Evolutionary conservation across 1,140 invertebrate genomes (phyloP).

Genomic region (Thalassaphorura encarpata): DNA sequence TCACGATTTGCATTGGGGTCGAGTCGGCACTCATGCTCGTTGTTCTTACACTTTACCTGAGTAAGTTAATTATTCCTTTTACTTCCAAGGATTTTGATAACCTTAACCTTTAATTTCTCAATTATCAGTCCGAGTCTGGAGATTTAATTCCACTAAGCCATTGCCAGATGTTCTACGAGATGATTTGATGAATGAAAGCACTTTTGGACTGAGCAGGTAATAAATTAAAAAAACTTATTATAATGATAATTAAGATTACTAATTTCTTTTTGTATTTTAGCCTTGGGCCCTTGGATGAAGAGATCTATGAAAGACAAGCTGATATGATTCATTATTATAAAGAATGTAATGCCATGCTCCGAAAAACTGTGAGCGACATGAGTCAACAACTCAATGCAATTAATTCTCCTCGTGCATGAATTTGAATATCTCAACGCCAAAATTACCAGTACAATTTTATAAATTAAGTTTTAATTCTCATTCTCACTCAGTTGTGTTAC

Average conservation of each 20-base stretch:
- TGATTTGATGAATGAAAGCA: conserved; percentile 20
- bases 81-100: background rate
- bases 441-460: too few species aligned
- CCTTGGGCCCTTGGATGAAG: conserved; percentile 35
- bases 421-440: too few species aligned
- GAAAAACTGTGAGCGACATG: conserved; percentile 40
- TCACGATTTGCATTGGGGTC: conserved; percentile 20
- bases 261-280: conserved; percentile 1
- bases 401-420: too few species aligned
- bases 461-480: too few species aligned
- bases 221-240: too few species aligned
- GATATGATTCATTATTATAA: conserved; percentile 45
- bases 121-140: conserved; percentile 16
- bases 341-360: conserved; percentile 42
- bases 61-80: conserved; percentile 14
- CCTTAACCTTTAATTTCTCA: background rate
- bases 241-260: too few species aligned
- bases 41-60: conserved; percentile 17
- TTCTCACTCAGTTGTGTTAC: too few species aligned
- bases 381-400: conserved; percentile 34
- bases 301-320: conserved; percentile 55
- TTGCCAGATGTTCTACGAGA: conserved; percentile 27
- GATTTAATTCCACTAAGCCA: conserved; percentile 18
- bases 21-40: conserved; percentile 13
- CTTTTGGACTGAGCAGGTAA: too few species aligned